phyloP scores from a whole-genome alignment of 2,113 vertebrate genomes.

The Eurypyga helias region DNA sequence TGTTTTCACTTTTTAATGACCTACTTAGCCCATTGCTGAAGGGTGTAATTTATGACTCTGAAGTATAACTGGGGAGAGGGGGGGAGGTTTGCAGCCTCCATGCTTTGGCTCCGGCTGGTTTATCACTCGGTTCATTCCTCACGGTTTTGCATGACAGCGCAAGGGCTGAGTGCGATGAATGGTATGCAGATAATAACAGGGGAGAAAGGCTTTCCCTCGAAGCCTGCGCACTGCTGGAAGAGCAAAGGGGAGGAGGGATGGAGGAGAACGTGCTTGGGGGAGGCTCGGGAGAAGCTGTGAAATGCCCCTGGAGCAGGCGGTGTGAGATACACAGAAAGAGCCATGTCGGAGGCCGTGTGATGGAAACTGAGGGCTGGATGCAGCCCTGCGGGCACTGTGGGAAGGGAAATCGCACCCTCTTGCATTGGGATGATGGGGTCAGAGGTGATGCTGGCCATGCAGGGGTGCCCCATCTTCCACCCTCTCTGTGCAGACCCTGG shows the following conservation, averaged over 20 bases:
- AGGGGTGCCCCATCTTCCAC: not conserved
- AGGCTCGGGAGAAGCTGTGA: not conserved
- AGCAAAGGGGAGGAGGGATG: fast-evolving
- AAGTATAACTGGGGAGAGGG: not conserved
- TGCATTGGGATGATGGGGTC: not conserved
- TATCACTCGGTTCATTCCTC: not conserved
- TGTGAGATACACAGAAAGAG: not conserved
- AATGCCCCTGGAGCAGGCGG: not conserved
- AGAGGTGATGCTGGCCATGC: not conserved
- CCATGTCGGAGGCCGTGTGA: fast-evolving
- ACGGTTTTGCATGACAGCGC: slow-evolving; percentile 31
- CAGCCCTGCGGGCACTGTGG: not conserved
- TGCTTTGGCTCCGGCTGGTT: not conserved
- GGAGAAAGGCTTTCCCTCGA: not conserved
- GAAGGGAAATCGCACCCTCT: not conserved
- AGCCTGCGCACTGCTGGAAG: not conserved
- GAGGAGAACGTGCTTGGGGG: not conserved
- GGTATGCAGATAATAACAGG: slow-evolving; percentile 41
- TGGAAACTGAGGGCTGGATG: not conserved
- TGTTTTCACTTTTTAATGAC: slow-evolving; percentile 16
- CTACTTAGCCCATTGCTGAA: not conserved
- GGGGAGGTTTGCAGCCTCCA: not conserved
- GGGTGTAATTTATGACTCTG: not conserved
- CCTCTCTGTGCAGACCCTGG: not conserved
- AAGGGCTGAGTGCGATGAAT: not conserved